These are phyloP conservation scores for Hydriomena furcata DNA, from an alignment of 2,888 invertebrate genomes.

Conservation along the genomic window DNA sequence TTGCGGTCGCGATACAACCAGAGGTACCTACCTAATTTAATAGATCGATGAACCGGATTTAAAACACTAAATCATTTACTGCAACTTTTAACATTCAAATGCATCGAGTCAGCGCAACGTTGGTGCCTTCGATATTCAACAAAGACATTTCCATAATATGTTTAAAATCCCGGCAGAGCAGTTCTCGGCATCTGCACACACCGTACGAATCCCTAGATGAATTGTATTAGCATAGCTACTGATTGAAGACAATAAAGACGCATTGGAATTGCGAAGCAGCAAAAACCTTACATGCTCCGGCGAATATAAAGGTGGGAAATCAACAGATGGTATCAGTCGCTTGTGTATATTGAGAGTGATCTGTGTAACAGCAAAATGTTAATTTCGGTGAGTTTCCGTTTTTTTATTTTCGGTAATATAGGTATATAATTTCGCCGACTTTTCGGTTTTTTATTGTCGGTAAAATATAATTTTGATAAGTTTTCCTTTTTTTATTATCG, in stretches of 20 bases:
- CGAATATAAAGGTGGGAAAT: conserved; percentile 54
- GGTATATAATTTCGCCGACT: background rate
- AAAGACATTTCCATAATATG: background rate
- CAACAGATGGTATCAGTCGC: conserved; percentile 44
- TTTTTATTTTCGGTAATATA: background rate
- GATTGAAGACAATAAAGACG: conserved; percentile 34
- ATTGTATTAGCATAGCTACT: conserved; percentile 26
- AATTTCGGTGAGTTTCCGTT: conserved; percentile 25
- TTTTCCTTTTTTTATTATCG: too few species aligned
- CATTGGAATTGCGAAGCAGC: conserved; percentile 32
- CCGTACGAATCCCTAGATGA: conserved; percentile 13
- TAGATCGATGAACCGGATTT: too few species aligned
- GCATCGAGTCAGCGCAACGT: too few species aligned
- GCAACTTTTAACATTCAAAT: too few species aligned
- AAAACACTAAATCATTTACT: too few species aligned
- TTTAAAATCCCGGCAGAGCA: background rate
- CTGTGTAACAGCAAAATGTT: conserved; percentile 28
- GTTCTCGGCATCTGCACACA: background rate
- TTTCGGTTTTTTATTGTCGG: too few species aligned
- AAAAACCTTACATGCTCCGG: conserved; percentile 25
- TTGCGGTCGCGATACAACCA: too few species aligned
- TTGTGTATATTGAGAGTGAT: conserved; percentile 21
- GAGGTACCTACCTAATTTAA: too few species aligned
- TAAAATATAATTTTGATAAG: too few species aligned
- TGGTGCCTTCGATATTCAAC: too few species aligned